Percentiles rank a stretch among this genome's conserved stretches.
Conservation (phyloP, 1,140 invertebrate species). For the Zophobas atratus region DNA sequence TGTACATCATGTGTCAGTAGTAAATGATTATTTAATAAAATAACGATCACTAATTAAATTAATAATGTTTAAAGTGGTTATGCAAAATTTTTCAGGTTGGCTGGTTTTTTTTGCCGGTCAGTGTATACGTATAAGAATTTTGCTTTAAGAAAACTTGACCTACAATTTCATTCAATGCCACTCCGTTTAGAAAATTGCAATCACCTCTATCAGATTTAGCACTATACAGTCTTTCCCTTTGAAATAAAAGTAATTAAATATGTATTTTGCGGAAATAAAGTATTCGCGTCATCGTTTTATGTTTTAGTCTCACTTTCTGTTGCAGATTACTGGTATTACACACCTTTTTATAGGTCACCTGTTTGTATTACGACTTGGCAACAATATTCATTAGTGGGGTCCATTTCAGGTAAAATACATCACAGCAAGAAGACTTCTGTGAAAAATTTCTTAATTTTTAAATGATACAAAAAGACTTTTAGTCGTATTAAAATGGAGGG, state of each 20-base stretch:
- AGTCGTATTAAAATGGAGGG: neutral
- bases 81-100: no score
- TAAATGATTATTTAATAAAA: conserved; percentile 12
- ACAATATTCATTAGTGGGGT: conserved; percentile 5
- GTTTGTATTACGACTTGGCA: neutral
- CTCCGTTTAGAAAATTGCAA: neutral
- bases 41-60: neutral
- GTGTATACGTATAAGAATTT: neutral
- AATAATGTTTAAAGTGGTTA: no score
- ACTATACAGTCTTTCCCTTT: neutral
- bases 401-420: neutral
- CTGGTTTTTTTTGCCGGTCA: no score
- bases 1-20: neutral
- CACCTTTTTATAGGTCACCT: conserved; percentile 13
- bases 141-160: no score
- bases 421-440: no score
- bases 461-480: neutral
- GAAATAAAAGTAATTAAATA: conserved; percentile 39
- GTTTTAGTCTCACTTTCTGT: conserved; percentile 9
- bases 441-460: neutral
- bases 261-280: conserved; percentile 24
- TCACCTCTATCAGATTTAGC: conserved; percentile 26
- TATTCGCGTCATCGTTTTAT: conserved; percentile 22
- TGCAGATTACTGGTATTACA: conserved; percentile 9
- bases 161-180: neutral